Evolutionary conservation across 2,113 vertebrate genomes (phyloP).

Genomic region (Varanus komodoensis): DNA sequence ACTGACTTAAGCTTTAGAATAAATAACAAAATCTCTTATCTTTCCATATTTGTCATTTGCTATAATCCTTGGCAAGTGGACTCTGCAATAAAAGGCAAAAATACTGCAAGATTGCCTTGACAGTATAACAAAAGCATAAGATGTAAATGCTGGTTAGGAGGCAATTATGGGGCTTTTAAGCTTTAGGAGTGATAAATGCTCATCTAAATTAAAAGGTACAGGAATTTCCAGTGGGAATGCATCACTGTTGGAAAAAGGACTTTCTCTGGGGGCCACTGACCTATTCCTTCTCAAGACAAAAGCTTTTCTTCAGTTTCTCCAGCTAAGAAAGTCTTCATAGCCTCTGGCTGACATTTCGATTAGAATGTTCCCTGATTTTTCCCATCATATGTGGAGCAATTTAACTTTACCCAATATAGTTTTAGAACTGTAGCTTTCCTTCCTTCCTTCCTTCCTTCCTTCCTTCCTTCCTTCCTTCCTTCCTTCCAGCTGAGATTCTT

Average conservation of each 20-base stretch:
- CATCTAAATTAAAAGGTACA: constrained; percentile 62
- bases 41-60: constrained; percentile 72
- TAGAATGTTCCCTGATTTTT: neutral
- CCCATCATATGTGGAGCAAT: neutral
- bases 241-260: constrained; percentile 24
- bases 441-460: too few relatives aligned
- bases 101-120: constrained; percentile 57
- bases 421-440: neutral
- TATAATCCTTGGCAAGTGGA: constrained; percentile 74
- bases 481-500: neutral
- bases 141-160: constrained; percentile 53
- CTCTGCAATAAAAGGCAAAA: constrained; percentile 51
- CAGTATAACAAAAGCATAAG: constrained; percentile 64
- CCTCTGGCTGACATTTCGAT: neutral
- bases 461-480: too few relatives aligned
- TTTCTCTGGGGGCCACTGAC: constrained; percentile 14
- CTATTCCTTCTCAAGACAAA: constrained; percentile 36
- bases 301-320: neutral
- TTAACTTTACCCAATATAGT: neutral
- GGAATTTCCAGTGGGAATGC: constrained; percentile 51
- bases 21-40: constrained; percentile 79
- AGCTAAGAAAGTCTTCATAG: neutral
- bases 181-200: constrained; percentile 53
- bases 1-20: constrained; percentile 77
- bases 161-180: constrained; percentile 47